phyloP scores from a whole-genome alignment of 2,888 invertebrate genomes.

The Melolontha melolontha region DNA sequence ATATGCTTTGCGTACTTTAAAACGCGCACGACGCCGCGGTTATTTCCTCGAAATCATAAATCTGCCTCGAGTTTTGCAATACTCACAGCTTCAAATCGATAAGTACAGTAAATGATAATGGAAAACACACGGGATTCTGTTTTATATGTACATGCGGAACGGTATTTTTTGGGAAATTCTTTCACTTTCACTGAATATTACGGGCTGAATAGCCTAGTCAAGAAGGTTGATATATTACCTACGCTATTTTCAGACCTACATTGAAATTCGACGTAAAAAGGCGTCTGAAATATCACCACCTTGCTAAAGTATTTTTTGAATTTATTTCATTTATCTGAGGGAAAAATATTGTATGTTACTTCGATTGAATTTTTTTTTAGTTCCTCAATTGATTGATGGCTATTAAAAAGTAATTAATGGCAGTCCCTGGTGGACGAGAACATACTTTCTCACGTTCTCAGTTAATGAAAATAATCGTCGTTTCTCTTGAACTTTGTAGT shows the following conservation, averaged over 20 bases:
- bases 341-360: not conserved
- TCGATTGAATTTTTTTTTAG: slow-evolving; percentile 4
- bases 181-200: slow-evolving; percentile 31
- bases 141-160: slow-evolving; percentile 18
- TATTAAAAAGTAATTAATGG: slow-evolving; percentile 20
- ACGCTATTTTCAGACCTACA: slow-evolving; percentile 27
- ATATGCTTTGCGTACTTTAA: slow-evolving; percentile 8
- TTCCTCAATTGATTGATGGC: slow-evolving; percentile 18
- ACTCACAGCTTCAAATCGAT: slow-evolving; percentile 20
- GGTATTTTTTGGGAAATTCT: slow-evolving; percentile 26
- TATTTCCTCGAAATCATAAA: slow-evolving; percentile 23
- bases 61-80: slow-evolving; percentile 23
- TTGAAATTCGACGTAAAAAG: slow-evolving; percentile 23
- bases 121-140: slow-evolving; percentile 32
- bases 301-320: slow-evolving; percentile 21
- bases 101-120: slow-evolving; percentile 34
- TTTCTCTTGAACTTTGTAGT: too few species aligned
- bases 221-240: slow-evolving; percentile 32
- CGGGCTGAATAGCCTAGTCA: slow-evolving; percentile 29
- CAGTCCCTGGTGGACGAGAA: not conserved
- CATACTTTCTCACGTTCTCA: not conserved
- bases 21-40: not conserved
- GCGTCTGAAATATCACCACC: slow-evolving; percentile 28
- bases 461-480: not conserved
- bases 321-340: slow-evolving; percentile 26